phyloP scores from a whole-genome alignment of 2,888 invertebrate genomes.

The Netelia virgata region DNA sequence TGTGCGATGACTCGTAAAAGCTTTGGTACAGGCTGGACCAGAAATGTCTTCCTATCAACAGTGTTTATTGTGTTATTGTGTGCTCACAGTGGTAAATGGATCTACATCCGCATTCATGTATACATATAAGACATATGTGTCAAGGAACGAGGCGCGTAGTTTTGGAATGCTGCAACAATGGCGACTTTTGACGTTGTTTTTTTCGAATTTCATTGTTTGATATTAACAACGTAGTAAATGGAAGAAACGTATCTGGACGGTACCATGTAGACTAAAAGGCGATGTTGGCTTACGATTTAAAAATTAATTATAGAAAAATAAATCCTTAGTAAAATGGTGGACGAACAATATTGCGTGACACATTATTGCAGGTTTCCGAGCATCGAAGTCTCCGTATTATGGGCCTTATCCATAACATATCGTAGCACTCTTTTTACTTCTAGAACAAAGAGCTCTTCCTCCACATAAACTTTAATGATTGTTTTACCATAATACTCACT shows the following conservation, averaged over 20 bases:
- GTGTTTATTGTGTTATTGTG: conserved; percentile 39
- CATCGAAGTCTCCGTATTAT: conserved; percentile 61
- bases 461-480: no score
- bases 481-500: no score
- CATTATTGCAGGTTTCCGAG: conserved; percentile 34
- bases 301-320: background rate
- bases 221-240: no score
- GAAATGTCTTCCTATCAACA: conserved; percentile 25
- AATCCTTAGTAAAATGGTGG: background rate
- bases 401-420: background rate
- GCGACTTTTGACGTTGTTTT: background rate
- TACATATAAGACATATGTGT: background rate
- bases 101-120: background rate
- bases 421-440: no score
- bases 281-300: no score
- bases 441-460: no score
- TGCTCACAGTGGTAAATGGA: conserved; percentile 50
- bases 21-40: conserved; percentile 31
- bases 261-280: no score
- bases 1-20: conserved; percentile 15
- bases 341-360: conserved; percentile 1
- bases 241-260: no score
- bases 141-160: background rate
- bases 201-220: no score
- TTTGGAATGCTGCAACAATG: conserved; percentile 16